Percentiles rank a stretch among this genome's conserved stretches.
phyloP scores from a whole-genome alignment of 2,888 invertebrate species.

The Petrolisthes cinctipes region DNA sequence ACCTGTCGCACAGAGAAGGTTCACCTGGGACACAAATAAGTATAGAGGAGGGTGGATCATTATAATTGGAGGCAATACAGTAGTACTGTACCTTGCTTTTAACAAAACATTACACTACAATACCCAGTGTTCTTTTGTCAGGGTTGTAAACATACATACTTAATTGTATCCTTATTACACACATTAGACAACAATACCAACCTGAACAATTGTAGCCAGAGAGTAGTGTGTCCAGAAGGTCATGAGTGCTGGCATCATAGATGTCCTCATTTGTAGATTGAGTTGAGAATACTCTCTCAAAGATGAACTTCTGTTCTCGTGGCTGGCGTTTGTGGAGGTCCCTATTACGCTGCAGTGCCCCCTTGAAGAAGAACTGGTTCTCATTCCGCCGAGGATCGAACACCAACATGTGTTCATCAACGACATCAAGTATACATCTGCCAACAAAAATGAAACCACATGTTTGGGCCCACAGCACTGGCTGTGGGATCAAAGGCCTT shows the following conservation, averaged over 20 bases:
- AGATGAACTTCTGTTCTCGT: constrained; percentile 87
- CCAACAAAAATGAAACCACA: constrained; percentile 65
- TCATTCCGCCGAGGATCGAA: constrained; percentile 88
- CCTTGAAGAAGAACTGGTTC: constrained; percentile 81
- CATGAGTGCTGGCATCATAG: constrained; percentile 83
- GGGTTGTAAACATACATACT: no score
- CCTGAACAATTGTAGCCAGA: constrained; percentile 89
- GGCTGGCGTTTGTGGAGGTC: constrained; percentile 83
- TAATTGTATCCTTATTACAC: no score
- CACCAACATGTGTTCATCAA: constrained; percentile 83
- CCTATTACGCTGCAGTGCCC: constrained; percentile 81
- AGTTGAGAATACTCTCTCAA: constrained; percentile 84
- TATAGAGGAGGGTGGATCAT: no score
- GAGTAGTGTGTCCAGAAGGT: constrained; percentile 80
- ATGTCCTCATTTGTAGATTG: constrained; percentile 80
- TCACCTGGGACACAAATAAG: no score
- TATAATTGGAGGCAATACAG: no score
- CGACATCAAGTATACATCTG: constrained; percentile 80
- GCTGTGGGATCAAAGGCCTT: no score
- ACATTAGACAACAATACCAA: constrained; percentile 66
- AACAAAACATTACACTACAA: no score
- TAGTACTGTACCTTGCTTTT: no score
- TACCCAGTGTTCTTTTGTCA: no score
- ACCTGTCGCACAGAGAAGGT: no score
- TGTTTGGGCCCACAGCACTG: not conserved